Conservation (phyloP, 1,140 invertebrate genomes). For the Orius insidiosus region DNA sequence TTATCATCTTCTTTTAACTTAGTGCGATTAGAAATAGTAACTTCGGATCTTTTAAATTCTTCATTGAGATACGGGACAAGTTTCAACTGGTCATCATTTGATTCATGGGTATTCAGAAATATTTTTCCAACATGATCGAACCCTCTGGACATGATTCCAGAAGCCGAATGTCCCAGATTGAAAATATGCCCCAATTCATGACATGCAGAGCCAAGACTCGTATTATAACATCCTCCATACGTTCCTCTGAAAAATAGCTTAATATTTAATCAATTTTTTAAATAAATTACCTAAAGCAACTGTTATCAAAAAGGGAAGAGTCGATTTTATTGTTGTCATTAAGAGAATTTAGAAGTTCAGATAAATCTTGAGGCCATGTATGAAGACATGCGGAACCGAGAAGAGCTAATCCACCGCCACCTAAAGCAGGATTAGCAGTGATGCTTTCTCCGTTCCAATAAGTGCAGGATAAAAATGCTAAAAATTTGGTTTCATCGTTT, state of each 20-base stretch:
- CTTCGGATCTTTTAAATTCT: conserved; percentile 29
- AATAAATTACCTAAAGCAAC: conserved; percentile 54
- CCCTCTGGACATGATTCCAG: conserved; percentile 86
- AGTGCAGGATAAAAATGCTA: conserved; percentile 79
- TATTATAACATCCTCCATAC: conserved; percentile 75
- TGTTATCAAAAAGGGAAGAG: conserved; percentile 66
- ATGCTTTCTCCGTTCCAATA: conserved; percentile 43
- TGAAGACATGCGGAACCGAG: conserved; percentile 81
- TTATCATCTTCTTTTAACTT: conserved; percentile 24
- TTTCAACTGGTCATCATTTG: conserved; percentile 15
- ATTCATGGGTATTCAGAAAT: conserved; percentile 32
- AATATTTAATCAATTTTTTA: no score
- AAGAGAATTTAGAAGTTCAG: conserved; percentile 44
- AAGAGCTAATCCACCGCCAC: conserved; percentile 74
- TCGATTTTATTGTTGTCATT: conserved; percentile 44
- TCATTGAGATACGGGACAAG: conserved; percentile 10
- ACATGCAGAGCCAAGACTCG: conserved; percentile 78
- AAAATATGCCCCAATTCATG: conserved; percentile 91
- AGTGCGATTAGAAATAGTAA: conserved; percentile 25
- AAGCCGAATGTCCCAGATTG: conserved; percentile 75
- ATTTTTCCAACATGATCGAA: conserved; percentile 75
- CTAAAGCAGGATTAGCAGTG: conserved; percentile 69
- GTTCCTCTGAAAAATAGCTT: conserved; percentile 56
- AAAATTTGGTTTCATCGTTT: conserved; percentile 57
- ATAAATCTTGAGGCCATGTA: conserved; percentile 66